Percentiles rank a stretch among this genome's conserved stretches.
These are phyloP conservation scores for Homalodisca vitripennis DNA, from an alignment of 1,140 invertebrate species.

Conservation along the genomic window DNA sequence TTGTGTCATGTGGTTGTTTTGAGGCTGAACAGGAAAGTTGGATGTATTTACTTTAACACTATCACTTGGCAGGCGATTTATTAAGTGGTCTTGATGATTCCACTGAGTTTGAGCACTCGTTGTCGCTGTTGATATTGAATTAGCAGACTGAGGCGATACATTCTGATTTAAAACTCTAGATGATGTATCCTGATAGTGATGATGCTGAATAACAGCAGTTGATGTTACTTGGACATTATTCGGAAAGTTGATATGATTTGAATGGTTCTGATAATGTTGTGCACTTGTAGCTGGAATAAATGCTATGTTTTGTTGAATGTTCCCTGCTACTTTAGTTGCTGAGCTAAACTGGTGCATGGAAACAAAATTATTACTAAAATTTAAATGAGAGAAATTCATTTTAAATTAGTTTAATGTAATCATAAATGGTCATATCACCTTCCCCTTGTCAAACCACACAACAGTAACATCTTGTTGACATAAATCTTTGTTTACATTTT, in stretches of 20 bases:
- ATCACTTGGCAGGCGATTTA: not conserved
- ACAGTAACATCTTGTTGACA: no score
- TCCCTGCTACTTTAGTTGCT: conserved; percentile 11
- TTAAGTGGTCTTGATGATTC: not conserved
- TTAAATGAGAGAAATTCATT: conserved; percentile 26
- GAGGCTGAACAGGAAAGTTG: conserved; percentile 6
- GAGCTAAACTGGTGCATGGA: conserved; percentile 17
- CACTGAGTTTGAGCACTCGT: not conserved
- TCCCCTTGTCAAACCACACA: no score
- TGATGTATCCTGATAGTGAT: conserved; percentile 7
- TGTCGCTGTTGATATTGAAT: not conserved
- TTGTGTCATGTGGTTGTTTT: not conserved
- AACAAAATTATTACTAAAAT: conserved; percentile 21
- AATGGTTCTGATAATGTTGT: conserved; percentile 17
- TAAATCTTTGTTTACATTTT: no score
- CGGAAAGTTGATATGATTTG: conserved; percentile 18
- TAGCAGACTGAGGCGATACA: not conserved
- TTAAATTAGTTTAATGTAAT: no score
- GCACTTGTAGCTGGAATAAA: conserved; percentile 2
- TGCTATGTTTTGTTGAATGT: not conserved
- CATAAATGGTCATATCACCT: no score
- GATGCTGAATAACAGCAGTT: not conserved
- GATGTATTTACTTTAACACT: not conserved
- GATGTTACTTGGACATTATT: conserved; percentile 8
- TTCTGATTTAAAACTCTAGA: conserved; percentile 3